Evolutionary conservation across 1,140 invertebrate genomes (phyloP).

Genomic region (Lepidurus apus): DNA sequence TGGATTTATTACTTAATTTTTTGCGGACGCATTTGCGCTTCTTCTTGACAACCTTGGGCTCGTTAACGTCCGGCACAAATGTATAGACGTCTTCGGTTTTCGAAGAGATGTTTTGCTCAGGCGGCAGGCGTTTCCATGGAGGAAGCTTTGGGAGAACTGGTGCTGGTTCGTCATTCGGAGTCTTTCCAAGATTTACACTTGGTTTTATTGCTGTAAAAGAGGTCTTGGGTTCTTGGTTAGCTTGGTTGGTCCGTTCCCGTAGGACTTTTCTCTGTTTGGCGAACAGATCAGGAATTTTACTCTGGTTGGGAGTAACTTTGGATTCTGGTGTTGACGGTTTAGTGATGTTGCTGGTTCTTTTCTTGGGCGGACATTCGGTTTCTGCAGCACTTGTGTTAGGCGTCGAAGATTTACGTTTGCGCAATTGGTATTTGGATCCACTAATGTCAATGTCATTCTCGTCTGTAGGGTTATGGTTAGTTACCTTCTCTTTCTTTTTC

Average conservation of each 20-base stretch:
- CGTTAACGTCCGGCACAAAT: background rate
- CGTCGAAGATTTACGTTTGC: background rate
- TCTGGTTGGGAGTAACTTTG: background rate
- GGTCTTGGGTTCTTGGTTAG: background rate
- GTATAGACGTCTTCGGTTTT: background rate
- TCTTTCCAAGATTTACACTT: background rate
- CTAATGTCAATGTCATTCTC: background rate
- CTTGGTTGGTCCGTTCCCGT: background rate
- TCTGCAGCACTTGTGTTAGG: background rate
- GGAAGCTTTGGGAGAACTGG: background rate
- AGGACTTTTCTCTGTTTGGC: background rate
- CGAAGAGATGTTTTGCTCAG: background rate
- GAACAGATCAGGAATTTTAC: conserved; percentile 2
- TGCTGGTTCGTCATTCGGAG: background rate
- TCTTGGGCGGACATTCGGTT: background rate
- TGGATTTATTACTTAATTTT: background rate
- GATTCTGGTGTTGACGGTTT: background rate
- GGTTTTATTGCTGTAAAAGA: background rate
- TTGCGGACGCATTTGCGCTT: background rate
- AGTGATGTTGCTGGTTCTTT: background rate
- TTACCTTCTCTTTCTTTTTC: background rate
- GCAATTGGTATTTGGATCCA: background rate
- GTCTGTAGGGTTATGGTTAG: background rate
- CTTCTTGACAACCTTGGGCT: background rate
- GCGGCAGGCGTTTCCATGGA: background rate